Evolutionary conservation across 2,888 invertebrate species (phyloP).

Genomic region (Tetheella fluctuosa): DNA sequence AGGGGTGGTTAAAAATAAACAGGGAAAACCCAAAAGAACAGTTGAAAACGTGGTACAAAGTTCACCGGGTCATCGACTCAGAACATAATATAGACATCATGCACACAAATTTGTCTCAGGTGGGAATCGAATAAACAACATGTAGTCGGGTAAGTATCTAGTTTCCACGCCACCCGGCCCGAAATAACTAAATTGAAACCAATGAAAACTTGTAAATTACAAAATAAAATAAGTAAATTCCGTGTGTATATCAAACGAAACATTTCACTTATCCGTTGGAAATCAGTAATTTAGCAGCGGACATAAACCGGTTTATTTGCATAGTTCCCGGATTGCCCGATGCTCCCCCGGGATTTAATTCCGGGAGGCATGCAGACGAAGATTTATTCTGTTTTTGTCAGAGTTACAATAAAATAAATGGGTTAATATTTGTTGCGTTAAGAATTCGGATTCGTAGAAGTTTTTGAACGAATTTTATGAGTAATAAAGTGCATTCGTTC

Average conservation of each 20-base stretch:
- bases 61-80: no score
- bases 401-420: not conserved
- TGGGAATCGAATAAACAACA: no score
- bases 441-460: not conserved
- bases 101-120: no score
- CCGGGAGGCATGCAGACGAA: conserved; percentile 4
- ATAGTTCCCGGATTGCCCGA: conserved; percentile 6
- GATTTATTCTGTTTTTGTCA: not conserved
- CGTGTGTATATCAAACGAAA: not conserved
- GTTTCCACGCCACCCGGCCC: no score
- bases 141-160: no score
- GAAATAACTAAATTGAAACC: no score
- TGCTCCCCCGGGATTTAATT: conserved; percentile 7
- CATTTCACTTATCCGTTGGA: not conserved
- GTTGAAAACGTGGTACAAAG: no score
- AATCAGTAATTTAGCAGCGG: conserved; percentile 1
- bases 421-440: not conserved
- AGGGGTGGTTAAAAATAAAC: no score
- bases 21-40: no score
- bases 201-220: no score
- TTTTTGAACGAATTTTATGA: not conserved
- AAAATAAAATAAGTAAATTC: not conserved
- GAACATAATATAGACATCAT: no score
- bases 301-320: not conserved
- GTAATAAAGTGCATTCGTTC: no score